These are phyloP conservation scores for Drosophila subsilvestris DNA, from an alignment of 2,888 invertebrate genomes.

Conservation along the genomic window DNA sequence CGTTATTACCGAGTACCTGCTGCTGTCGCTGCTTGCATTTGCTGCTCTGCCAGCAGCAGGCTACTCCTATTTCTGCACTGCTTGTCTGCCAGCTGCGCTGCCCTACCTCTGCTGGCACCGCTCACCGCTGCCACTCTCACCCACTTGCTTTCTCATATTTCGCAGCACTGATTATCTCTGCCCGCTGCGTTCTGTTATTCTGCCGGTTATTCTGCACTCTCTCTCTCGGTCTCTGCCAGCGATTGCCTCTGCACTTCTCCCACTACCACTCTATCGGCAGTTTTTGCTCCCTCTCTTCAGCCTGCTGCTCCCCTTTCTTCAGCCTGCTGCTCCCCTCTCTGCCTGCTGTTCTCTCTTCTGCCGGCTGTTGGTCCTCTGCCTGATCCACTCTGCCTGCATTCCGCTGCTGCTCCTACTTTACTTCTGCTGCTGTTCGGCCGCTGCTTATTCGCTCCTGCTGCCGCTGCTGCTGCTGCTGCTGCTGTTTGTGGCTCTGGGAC, in stretches of 20 bases:
- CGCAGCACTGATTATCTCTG: not conserved
- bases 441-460: no score
- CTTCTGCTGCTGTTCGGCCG: no score
- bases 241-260: no score
- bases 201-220: not conserved
- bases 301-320: not conserved
- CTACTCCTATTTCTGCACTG: not conserved
- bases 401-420: not conserved
- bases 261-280: no score
- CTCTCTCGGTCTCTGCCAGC: not conserved
- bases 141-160: not conserved
- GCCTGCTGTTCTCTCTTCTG: no score
- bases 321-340: no score
- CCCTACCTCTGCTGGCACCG: not conserved
- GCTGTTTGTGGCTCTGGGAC: not conserved
- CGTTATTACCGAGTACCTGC: conserved; percentile 19
- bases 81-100: not conserved
- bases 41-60: not conserved
- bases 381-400: not conserved
- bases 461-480: conserved; percentile 8
- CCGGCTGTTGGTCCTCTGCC: not conserved
- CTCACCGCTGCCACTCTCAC: not conserved
- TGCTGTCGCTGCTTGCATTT: not conserved
- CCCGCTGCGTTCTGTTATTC: not conserved
- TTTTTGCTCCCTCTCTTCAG: not conserved